Evolutionary conservation across 2,797 vertebrate species (phyloP).

Genomic region (Typhlichthys eigenmanni): DNA sequence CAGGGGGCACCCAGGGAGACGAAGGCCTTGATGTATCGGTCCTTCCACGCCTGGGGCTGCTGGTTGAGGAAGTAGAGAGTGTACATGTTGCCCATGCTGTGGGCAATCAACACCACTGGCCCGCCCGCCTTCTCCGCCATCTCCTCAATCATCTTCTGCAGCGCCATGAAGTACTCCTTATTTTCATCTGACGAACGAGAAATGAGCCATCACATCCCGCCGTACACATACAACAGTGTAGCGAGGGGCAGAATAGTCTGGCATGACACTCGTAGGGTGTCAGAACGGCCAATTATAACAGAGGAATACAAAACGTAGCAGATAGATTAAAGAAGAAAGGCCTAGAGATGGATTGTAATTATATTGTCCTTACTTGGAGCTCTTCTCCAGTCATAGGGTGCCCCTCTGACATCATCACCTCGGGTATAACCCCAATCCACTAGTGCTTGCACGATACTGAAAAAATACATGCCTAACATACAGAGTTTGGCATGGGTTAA

Average conservation of each 20-base stretch:
- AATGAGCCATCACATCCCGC: too few species aligned
- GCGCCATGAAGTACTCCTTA: slow-evolving; percentile 84
- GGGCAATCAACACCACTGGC: slow-evolving; percentile 91
- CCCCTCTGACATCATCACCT: slow-evolving; percentile 88
- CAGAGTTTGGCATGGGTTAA: slow-evolving; percentile 5
- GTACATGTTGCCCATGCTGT: slow-evolving; percentile 99
- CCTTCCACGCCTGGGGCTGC: slow-evolving; percentile 93
- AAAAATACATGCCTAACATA: slow-evolving; percentile 91
- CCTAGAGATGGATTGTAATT: background rate
- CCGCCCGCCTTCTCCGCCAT: slow-evolving; percentile 85
- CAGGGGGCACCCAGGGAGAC: slow-evolving; percentile 89
- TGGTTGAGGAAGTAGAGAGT: slow-evolving; percentile 93
- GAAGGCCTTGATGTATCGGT: slow-evolving; percentile 89
- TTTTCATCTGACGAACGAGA: slow-evolving; percentile 86
- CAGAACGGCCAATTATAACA: too few species aligned
- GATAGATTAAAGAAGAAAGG: background rate
- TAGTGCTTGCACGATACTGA: slow-evolving; percentile 88
- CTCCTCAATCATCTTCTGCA: slow-evolving; percentile 90
- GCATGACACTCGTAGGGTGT: too few species aligned
- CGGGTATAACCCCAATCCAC: slow-evolving; percentile 90
- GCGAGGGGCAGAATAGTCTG: too few species aligned
- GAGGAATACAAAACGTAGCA: too few species aligned
- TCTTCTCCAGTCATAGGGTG: slow-evolving; percentile 97
- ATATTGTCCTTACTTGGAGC: slow-evolving; percentile 88
- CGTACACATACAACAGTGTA: too few species aligned